Percentiles rank a stretch among this genome's conserved stretches.
phyloP scores from a whole-genome alignment of 2,113 vertebrate species.

The Oreochromis niloticus region DNA sequence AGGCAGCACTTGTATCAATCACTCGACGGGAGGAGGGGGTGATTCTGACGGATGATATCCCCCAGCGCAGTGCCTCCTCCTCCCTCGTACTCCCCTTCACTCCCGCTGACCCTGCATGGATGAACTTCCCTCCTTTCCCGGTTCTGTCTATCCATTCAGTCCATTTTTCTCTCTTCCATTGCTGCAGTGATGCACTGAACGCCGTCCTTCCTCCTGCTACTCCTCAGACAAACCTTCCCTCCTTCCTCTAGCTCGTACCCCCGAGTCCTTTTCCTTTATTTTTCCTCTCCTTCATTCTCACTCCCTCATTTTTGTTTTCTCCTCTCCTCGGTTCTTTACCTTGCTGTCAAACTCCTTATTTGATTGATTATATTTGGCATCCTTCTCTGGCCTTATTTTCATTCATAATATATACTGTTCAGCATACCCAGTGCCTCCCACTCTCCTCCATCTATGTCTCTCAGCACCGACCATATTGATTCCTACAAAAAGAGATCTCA shows the following conservation, averaged over 20 bases:
- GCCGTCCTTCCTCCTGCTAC: background rate
- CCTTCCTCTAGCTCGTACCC: too few species aligned
- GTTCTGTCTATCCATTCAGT: background rate
- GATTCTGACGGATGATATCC: slow-evolving; percentile 42
- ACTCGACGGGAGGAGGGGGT: slow-evolving; percentile 46
- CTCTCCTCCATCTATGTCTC: background rate
- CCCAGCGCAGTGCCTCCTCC: background rate
- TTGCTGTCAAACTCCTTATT: background rate
- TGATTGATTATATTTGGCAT: background rate
- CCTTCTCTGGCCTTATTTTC: background rate
- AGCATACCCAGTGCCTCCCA: background rate
- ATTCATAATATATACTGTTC: background rate
- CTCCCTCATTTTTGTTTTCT: background rate
- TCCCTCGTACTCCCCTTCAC: background rate
- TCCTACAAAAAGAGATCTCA: background rate
- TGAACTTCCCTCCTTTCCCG: background rate
- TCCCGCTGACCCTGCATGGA: background rate
- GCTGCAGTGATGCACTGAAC: background rate
- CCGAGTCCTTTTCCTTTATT: background rate
- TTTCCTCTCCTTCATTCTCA: background rate
- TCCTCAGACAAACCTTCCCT: background rate
- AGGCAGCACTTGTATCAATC: slow-evolving; percentile 60
- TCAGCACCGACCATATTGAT: background rate
- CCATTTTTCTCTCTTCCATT: background rate
- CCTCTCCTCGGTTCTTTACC: background rate